Base-by-base conservation (phyloP, 2,797 vertebrate species). In the Adelosebastes latens region DNA sequence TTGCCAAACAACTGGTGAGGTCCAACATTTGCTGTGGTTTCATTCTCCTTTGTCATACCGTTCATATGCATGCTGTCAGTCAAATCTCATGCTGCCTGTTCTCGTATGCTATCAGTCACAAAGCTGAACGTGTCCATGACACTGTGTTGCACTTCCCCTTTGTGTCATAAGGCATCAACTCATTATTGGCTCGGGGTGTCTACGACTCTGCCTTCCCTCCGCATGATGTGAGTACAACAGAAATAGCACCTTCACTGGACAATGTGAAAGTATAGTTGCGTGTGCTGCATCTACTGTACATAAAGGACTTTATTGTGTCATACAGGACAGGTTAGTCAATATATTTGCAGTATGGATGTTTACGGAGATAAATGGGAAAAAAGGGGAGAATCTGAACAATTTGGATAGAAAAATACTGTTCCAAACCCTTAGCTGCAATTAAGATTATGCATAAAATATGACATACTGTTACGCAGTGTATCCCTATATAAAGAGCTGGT, bases 141-240 rank as follows among this genome's bases (percentile, higher is more conserved):
- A 16, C 11, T 72, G 25, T 75, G 55, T 69, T 55, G 2, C 46
- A 3, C 67, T 73, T 61, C 24, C 4, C 81, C 49, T 87, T 60
- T 85, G 34, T 83, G 49, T 88, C 68, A 68, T 18, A 80, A 99
- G 98, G 98, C 92, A 98, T 99, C 94, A 93, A 94, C 78, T 97
- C 97, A 4, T 93, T 99, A 94, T 94, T 99, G 91, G 98, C 97
- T 87, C 98, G 95, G 74, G 97, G 97, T 42, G 94, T 99, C 84
- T 99, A 99, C 29, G 96, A 97, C 72, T 96, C 98, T 72, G 98
- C 98, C 79, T 99, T 97, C 81, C 96, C 99, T 52, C 96, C 99
- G 80, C 99, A 99, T 61, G 98, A 99, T 58, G 98, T 99, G 92
- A 81, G 98, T 98, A 75, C 22, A 67, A 73, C 16, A 46, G 2